These are phyloP conservation scores for Brachypodius melanocephalos DNA, from an alignment of 2,113 vertebrate species.

Conservation along the genomic window DNA sequence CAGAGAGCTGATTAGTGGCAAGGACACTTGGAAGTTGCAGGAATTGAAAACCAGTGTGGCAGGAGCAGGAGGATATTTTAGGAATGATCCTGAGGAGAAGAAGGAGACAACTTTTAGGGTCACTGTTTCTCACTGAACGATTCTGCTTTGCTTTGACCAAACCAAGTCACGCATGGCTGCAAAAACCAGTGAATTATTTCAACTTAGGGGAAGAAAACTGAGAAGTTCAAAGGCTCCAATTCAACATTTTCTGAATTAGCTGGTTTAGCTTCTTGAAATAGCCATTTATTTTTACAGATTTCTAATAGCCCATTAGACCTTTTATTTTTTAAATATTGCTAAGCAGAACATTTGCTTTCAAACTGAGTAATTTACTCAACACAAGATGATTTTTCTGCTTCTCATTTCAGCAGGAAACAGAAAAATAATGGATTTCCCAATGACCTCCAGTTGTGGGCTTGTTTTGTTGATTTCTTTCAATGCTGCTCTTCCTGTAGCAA, in stretches of 20 bases:
- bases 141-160: neutral
- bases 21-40: neutral
- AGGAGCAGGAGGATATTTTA: neutral
- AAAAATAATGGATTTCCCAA: constrained; percentile 30
- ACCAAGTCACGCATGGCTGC: neutral
- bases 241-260: constrained; percentile 17
- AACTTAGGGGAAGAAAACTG: neutral
- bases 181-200: neutral
- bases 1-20: neutral
- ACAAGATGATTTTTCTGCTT: constrained; percentile 27
- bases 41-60: neutral
- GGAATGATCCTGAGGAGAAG: neutral
- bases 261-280: constrained; percentile 23
- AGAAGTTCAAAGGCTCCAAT: neutral
- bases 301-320: constrained; percentile 22
- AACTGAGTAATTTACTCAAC: constrained; percentile 15
- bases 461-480: neutral
- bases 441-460: neutral
- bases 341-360: constrained; percentile 35
- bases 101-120: neutral
- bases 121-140: neutral
- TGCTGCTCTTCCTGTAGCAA: neutral
- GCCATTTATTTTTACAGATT: constrained; percentile 37
- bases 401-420: neutral
- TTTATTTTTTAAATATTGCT: neutral